phyloP scores from a whole-genome alignment of 2,888 invertebrate genomes.

The Plebejus melissa region DNA sequence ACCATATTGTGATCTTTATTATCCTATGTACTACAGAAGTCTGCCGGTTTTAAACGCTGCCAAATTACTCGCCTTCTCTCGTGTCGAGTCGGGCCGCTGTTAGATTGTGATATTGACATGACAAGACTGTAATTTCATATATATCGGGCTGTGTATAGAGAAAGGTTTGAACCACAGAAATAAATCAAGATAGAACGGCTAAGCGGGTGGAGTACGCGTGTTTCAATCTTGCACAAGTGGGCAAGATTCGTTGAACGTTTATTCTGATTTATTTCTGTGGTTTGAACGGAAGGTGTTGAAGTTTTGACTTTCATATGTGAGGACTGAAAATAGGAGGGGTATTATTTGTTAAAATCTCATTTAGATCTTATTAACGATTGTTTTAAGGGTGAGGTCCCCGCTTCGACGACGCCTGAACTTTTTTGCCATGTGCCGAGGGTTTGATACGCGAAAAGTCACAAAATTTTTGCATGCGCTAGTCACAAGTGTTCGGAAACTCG shows the following conservation, averaged over 20 bases:
- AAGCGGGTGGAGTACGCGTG: no score
- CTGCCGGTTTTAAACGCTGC: conserved; percentile 57
- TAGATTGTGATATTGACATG: conserved; percentile 60
- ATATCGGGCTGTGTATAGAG: conserved; percentile 48
- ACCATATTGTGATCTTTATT: conserved; percentile 75
- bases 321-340: not conserved
- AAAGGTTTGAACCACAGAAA: not conserved
- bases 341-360: conserved; percentile 6
- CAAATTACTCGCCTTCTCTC: conserved; percentile 52
- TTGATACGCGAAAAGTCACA: not conserved
- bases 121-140: conserved; percentile 47
- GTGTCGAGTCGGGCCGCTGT: conserved; percentile 50
- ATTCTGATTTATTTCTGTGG: not conserved
- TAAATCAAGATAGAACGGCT: no score
- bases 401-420: not conserved
- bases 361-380: not conserved
- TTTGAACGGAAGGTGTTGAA: not conserved
- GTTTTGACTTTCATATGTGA: not conserved
- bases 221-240: no score
- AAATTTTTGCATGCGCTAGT: conserved; percentile 13
- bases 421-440: not conserved
- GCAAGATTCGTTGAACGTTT: no score
- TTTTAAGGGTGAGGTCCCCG: not conserved
- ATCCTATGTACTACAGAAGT: conserved; percentile 61
- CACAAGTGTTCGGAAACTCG: conserved; percentile 13